Evolutionary conservation across 2,113 vertebrate species (phyloP).

Genomic region (Dromiciops gliroides): DNA sequence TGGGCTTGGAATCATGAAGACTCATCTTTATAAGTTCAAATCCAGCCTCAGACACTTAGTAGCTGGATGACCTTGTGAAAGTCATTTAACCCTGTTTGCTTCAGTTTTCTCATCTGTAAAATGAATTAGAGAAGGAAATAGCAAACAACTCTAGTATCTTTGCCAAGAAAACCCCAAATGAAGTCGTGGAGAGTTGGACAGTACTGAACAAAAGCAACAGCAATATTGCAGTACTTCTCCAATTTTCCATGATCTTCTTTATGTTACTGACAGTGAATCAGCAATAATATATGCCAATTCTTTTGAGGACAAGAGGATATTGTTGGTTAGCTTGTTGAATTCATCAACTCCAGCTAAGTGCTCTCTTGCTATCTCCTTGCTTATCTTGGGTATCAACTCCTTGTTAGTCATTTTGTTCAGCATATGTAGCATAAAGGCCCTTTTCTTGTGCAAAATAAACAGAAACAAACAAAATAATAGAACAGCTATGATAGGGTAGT

Average conservation of each 20-base stretch:
- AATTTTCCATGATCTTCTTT: neutral
- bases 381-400: neutral
- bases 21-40: too few relatives aligned
- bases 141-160: too few relatives aligned
- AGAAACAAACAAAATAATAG: neutral
- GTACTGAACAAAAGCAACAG: too few relatives aligned
- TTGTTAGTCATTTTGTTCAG: neutral
- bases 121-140: too few relatives aligned
- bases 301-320: neutral
- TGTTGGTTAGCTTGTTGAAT: neutral
- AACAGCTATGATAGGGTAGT: too few relatives aligned
- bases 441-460: neutral
- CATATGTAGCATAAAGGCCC: neutral
- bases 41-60: too few relatives aligned
- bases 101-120: too few relatives aligned
- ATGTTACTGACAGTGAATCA: neutral
- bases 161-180: too few relatives aligned
- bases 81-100: too few relatives aligned
- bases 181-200: too few relatives aligned
- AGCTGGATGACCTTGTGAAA: too few relatives aligned
- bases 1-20: too few relatives aligned
- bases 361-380: neutral
- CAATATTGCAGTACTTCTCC: neutral
- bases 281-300: neutral
- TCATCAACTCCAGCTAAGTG: neutral